phyloP scores from a whole-genome alignment of 2,888 invertebrate species.

The Taphrorychus bicolor region DNA sequence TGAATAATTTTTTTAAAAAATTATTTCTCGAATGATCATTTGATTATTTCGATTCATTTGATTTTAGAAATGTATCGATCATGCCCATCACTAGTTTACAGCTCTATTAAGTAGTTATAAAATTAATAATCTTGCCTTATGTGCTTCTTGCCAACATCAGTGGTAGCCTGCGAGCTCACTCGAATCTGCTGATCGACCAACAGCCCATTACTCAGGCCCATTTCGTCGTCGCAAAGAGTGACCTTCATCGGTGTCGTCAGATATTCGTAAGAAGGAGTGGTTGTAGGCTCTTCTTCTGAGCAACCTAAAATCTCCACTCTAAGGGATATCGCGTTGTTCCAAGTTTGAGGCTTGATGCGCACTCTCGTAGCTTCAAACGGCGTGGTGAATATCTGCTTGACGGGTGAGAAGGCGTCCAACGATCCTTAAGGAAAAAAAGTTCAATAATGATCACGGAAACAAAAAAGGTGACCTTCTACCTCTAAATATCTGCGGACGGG shows the following conservation, averaged over 20 bases:
- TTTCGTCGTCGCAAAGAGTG: slow-evolving; percentile 69
- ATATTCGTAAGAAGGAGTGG: slow-evolving; percentile 35
- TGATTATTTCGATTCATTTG: too few species aligned
- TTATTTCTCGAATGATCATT: too few species aligned
- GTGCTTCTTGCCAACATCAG: slow-evolving; percentile 58
- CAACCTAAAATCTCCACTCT: slow-evolving; percentile 81
- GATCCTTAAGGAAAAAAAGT: slow-evolving; percentile 56
- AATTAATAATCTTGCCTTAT: too few species aligned
- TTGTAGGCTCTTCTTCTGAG: slow-evolving; percentile 52
- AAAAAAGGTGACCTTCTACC: slow-evolving; percentile 57
- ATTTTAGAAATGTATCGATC: too few species aligned
- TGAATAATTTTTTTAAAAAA: too few species aligned
- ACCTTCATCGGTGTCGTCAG: slow-evolving; percentile 41
- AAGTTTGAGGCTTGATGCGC: slow-evolving; percentile 75
- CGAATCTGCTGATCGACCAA: slow-evolving; percentile 71
- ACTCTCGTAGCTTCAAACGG: slow-evolving; percentile 80
- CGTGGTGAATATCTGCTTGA: slow-evolving; percentile 70
- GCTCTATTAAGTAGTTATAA: too few species aligned
- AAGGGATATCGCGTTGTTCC: slow-evolving; percentile 72
- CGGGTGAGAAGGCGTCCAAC: slow-evolving; percentile 64
- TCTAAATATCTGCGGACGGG: slow-evolving; percentile 58
- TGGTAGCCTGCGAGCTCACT: slow-evolving; percentile 65
- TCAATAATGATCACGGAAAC: background rate
- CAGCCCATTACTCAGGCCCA: slow-evolving; percentile 72
- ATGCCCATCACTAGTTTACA: too few species aligned